Evolutionary conservation across 2,113 vertebrate genomes (phyloP).

Genomic region (Malurus elegans): DNA sequence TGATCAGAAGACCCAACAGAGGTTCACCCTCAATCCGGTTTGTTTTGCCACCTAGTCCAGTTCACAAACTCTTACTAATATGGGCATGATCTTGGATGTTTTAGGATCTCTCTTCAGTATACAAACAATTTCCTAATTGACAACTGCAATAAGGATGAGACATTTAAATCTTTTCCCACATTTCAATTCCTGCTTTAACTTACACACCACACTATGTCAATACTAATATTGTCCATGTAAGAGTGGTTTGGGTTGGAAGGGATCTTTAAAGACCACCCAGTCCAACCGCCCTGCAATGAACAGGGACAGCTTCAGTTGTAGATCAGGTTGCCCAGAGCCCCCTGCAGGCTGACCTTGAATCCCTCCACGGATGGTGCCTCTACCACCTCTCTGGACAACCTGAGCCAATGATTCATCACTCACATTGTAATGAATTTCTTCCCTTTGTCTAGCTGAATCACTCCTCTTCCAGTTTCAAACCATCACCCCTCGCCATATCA

Average conservation of each 20-base stretch:
- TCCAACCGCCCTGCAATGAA: background rate
- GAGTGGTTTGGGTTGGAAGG: background rate
- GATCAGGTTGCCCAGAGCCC: background rate
- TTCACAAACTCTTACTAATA: background rate
- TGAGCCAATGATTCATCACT: background rate
- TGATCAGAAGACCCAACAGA: background rate
- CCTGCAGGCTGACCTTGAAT: background rate
- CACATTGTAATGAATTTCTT: background rate
- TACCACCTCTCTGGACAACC: background rate
- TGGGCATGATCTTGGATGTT: background rate
- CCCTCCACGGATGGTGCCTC: background rate
- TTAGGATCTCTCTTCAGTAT: background rate
- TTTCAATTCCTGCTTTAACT: background rate
- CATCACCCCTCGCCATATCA: too few species aligned
- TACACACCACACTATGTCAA: background rate
- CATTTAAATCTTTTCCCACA: background rate
- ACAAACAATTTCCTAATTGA: background rate
- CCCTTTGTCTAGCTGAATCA: background rate
- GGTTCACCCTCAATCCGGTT: background rate
- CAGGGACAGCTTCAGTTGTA: too few species aligned
- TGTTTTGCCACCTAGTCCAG: background rate
- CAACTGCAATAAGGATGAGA: background rate
- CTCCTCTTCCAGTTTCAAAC: background rate
- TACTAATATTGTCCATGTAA: background rate
- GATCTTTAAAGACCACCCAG: background rate